Evolutionary conservation across 2,888 invertebrate species (phyloP), one percentile per base, ranked within the genome.

Genomic region (Leptura quadrifasciata): DNA sequence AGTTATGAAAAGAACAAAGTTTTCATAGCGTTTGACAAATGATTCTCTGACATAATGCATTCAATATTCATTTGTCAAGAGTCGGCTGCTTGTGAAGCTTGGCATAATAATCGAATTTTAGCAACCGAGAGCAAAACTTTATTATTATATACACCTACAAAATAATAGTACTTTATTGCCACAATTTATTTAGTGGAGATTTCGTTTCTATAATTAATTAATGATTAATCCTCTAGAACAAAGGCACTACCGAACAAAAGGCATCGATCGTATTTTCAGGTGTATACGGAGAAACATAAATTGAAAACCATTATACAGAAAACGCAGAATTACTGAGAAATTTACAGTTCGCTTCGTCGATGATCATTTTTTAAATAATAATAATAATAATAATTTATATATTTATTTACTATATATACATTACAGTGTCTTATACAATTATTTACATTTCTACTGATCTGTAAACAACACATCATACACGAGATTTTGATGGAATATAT

Each of bases 41-140:
- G 83, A 79, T 82, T 71, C 72, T 71, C 76, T 74, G 79, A 79
- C 80, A 76, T 78, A 82, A 80, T 77, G 78, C 79, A 81, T 84
- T 83, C 82, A 76, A 83, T 84, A 82, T 80, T 83, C 82, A 82
- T 82, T 82, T 80, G 82, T 84, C 83, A 83, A 65, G 70, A 75
- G 78, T 77, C 80, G 79, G 78, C 80, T 83, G 83, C 78, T 81
- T 76, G 73, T 80, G 81, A 84, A 83, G 78, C 78, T 80, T 74
- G 70, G 74, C 74, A 75, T 75, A 79, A 76, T 79, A 77, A 75
- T 75, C 74, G 63, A 75, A 79, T 74, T 75, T 64, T 55, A 39
- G 35, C 72, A 72, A 77, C 63, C 73, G 47, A 31, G 72, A 72
- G 60, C 68, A 76, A 67, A 74, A 72, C 68, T 76, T 78, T 76